Evolutionary conservation across 35 echinoderm and acorn worm genomes (phyloP).

Genomic region (Ptychodera flava): DNA sequence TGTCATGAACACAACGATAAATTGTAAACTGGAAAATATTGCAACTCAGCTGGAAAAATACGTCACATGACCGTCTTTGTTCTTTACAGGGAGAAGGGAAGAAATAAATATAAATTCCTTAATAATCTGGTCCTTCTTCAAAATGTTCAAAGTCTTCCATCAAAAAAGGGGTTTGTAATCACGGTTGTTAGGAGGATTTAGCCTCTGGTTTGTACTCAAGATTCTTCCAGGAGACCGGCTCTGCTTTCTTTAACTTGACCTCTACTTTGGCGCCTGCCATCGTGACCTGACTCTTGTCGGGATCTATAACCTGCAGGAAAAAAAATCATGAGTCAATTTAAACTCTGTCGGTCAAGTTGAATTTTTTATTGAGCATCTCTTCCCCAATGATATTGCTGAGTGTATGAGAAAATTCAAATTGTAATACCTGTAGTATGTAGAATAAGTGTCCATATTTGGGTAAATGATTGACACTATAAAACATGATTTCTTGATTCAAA

Average conservation of each 20-base stretch:
- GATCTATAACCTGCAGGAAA: slow-evolving; percentile 61
- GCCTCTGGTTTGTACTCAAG: slow-evolving; percentile 40
- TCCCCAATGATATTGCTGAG: background rate
- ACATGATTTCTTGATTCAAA: background rate
- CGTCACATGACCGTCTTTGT: too few relatives aligned
- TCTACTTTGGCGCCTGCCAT: slow-evolving; percentile 86
- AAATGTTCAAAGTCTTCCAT: too few relatives aligned
- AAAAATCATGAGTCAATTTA: background rate
- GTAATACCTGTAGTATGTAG: background rate
- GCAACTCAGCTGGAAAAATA: too few relatives aligned
- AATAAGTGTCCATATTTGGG: background rate
- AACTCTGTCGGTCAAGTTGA: background rate
- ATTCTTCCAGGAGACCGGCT: slow-evolving; percentile 70
- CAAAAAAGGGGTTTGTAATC: too few relatives aligned
- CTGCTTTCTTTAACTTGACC: slow-evolving; percentile 81
- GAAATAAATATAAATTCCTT: too few relatives aligned
- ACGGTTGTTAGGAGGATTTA: too few relatives aligned
- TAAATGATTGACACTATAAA: background rate
- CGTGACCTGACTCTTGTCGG: slow-evolving; percentile 51
- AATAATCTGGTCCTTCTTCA: too few relatives aligned
- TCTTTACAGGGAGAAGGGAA: too few relatives aligned
- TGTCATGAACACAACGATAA: too few relatives aligned
- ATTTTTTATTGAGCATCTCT: background rate
- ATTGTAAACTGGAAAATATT: too few relatives aligned
- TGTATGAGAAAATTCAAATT: background rate